Evolutionary conservation across 2,113 vertebrate genomes (phyloP), one percentile per base, ranked within the genome.

Genomic region (Phrynocephalus versicolor): DNA sequence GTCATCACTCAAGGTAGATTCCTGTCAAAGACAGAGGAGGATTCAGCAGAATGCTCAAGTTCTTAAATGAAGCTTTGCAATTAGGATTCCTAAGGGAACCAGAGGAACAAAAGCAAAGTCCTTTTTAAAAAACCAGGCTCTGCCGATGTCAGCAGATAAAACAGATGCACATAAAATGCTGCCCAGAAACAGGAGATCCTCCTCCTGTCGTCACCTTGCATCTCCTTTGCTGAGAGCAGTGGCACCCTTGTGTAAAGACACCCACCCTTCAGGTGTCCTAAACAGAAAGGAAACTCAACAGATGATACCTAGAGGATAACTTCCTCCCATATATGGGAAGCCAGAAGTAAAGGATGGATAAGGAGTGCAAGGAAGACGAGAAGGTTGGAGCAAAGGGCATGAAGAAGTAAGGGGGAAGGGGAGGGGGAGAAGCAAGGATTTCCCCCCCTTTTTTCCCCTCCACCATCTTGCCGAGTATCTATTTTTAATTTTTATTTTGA

Each of bases 1-100:
- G 82, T 98, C 97, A 60, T 98, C 97, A 2, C 97, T 98, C 90
- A 98, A 94, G n/a, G 96, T 96, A 0, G 98, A 98, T 92, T 98
- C 97, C 97, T 98, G 91, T 58, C 33, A 76, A 57, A 33, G 62
- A 15, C 39, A 1, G 0, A 9, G 55, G 55, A 69, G 35, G 3
- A 15, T 55, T 79, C 39, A 78, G 33, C 67, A 18, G 6, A 37
- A n/a, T 23, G 16, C 0, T 13, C 27, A 27, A 0, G 27, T 77
- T 39, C 41, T 65, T 16, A 27, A 84, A 65, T 33, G 37, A 35
- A 33, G 27, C 4, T 3, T 3, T 72, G 37, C 39, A 16, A 60
- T 73, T 35, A 19, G 1, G 18, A 6, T 33, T 18, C 73, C 10
- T 12, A 60, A 8, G 39, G 60, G 18, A 51, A 9, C 30, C 6